Evolutionary conservation across 2,113 vertebrate species (phyloP).

Genomic region (Ceyx cyanopectus): DNA sequence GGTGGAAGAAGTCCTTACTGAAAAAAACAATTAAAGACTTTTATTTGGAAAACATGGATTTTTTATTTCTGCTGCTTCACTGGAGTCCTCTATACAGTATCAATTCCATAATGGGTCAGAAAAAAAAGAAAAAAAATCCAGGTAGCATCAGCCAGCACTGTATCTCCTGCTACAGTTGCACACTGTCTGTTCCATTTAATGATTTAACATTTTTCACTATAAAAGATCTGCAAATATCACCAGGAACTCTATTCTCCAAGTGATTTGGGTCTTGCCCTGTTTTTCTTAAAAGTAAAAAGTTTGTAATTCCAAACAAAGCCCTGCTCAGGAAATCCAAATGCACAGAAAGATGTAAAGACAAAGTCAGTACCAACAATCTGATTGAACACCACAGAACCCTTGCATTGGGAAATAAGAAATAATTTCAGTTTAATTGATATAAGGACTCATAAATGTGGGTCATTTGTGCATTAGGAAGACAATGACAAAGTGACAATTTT

Average conservation of each 20-base stretch:
- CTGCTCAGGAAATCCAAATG: neutral
- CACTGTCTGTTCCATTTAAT: neutral
- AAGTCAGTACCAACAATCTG: neutral
- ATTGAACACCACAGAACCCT: neutral
- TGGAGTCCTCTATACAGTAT: neutral
- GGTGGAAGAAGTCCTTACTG: slow-evolving; percentile 22
- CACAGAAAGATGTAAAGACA: neutral
- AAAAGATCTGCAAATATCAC: neutral
- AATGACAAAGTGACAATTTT: neutral
- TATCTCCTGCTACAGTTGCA: neutral
- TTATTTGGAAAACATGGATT: slow-evolving; percentile 49
- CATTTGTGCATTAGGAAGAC: neutral
- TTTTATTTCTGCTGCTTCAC: slow-evolving; percentile 33
- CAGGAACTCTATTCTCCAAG: neutral
- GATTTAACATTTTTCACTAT: neutral
- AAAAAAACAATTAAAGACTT: slow-evolving; percentile 56
- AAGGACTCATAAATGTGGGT: neutral
- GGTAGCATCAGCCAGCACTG: neutral
- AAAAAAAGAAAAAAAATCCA: neutral
- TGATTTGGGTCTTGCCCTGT: neutral
- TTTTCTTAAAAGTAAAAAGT: neutral
- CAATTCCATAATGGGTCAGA: accelerated
- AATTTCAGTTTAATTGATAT: neutral
- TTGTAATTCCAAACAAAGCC: neutral
- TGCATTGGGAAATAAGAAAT: neutral